A percentile compares a stretch with the other conserved stretches of the same genome.
phyloP scores from a whole-genome alignment of 2,888 invertebrate genomes.

The Limnephilus marmoratus region DNA sequence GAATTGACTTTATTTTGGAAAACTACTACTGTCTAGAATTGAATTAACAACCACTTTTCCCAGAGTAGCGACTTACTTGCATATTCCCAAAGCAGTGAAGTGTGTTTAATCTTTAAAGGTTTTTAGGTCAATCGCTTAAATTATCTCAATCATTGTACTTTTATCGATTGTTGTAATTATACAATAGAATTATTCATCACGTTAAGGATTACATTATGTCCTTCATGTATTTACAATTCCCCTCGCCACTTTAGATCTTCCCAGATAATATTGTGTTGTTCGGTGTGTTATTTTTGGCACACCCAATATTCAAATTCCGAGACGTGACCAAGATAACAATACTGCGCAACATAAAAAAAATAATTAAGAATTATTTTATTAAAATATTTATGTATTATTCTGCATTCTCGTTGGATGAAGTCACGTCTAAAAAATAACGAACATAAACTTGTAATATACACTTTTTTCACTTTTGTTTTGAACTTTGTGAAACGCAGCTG shows the following conservation, averaged over 20 bases:
- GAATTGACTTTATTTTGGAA: no score
- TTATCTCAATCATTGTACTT: background rate
- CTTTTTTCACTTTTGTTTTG: slow-evolving; percentile 29
- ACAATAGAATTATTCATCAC: background rate
- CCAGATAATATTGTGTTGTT: background rate
- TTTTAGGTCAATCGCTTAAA: background rate
- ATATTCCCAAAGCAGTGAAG: background rate
- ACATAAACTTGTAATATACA: slow-evolving; percentile 16
- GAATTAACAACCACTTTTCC: background rate
- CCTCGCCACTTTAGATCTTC: background rate
- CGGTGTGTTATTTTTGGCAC: background rate
- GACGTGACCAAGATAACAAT: slow-evolving; percentile 27
- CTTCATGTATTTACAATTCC: background rate
- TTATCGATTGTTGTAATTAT: background rate
- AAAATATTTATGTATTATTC: background rate
- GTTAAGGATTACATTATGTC: background rate
- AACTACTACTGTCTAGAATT: background rate
- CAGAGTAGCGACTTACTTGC: background rate
- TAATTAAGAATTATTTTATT: slow-evolving; percentile 21
- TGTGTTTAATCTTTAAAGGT: background rate
- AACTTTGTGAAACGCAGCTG: slow-evolving; percentile 30
- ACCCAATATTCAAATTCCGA: background rate
- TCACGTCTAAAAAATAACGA: slow-evolving; percentile 13
- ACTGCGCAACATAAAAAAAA: slow-evolving; percentile 5
- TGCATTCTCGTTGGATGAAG: slow-evolving; percentile 27